Evolutionary conservation across 1,140 invertebrate species (phyloP).

Genomic region (Lepidurus couesii): DNA sequence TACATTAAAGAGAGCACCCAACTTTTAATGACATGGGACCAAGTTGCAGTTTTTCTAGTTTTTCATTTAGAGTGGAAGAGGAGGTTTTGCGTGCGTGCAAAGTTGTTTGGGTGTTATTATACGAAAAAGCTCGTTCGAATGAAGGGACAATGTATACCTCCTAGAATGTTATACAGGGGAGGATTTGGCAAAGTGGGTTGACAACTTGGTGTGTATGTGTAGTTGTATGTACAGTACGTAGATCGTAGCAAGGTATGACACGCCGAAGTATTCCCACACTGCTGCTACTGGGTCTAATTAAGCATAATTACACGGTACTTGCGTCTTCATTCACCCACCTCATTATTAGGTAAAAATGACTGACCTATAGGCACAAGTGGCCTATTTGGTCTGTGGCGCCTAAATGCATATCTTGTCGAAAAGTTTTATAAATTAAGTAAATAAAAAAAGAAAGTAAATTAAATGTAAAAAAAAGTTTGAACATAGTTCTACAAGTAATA

Average conservation of each 20-base stretch:
- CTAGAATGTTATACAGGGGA: not conserved
- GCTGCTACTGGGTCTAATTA: too few relatives aligned
- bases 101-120: not conserved
- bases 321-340: too few relatives aligned
- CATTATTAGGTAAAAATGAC: too few relatives aligned
- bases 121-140: too few relatives aligned
- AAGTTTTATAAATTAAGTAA: not conserved
- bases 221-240: too few relatives aligned
- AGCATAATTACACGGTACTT: too few relatives aligned
- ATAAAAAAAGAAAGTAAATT: not conserved
- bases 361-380: not conserved
- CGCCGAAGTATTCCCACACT: too few relatives aligned
- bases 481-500: not conserved
- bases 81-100: conserved; percentile 3
- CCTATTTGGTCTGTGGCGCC: not conserved
- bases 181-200: not conserved
- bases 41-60: too few relatives aligned
- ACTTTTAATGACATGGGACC: not conserved
- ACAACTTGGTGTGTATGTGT: not conserved
- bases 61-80: not conserved
- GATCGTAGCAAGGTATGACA: too few relatives aligned
- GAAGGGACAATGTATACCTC: not conserved
- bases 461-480: not conserved
- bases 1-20: not conserved
- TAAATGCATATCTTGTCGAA: not conserved